Base-by-base conservation (phyloP, 1,140 invertebrate genomes). In the Luehdorfia chinensis region DNA sequence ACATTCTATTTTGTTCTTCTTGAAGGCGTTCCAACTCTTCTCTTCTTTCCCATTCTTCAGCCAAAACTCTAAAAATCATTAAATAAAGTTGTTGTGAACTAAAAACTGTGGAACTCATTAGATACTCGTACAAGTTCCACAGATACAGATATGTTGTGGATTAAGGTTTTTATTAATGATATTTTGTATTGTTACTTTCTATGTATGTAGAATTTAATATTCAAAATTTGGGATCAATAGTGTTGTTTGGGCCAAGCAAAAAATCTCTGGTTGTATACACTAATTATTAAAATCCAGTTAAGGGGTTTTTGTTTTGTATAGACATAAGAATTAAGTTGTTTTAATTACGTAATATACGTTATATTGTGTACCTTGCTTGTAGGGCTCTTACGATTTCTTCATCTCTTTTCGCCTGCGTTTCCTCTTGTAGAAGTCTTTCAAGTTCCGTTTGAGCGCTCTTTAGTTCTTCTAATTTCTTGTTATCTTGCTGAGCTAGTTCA, bases 31-130 rank as follows among this genome's bases (percentile, higher is more conserved):
- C 94, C 30, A 95, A 72, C 73, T 95, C 92, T 72, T 94, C 93
- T 56, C 94, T 69, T 68, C 92, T 93, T 63, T 94, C 93, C 93
- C 93, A 95, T 87, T 95, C 94, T 84, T 96, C 94, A 25, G 91
- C 88, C 39, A 96, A 81, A 28, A 96, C 91, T 62, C 92, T 91
- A 50, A 21, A 59, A 62, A 31, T 4, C 16, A n/a, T n/a, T n/a
- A n/a, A n/a, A n/a, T n/a, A n/a, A n/a, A 2, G 9, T 16, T 5
- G 9, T 16, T 16, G 2, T n/a, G 16, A 1, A 15, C 0, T 4
- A n/a, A 9, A 30, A 30, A 25, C n/a, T 5, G 4, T 8, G 7
- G 8, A 28, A 28, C 1, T 28, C 9, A 28, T 30, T 12, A 30
- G 3, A 30, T 30, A 30, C 11, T 30, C 13, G 2, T 9, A 28